Percentiles rank a stretch among this genome's conserved stretches.
Conservation (phyloP, 2,113 vertebrate genomes). For the Machaerirhynchus nigripectus region DNA sequence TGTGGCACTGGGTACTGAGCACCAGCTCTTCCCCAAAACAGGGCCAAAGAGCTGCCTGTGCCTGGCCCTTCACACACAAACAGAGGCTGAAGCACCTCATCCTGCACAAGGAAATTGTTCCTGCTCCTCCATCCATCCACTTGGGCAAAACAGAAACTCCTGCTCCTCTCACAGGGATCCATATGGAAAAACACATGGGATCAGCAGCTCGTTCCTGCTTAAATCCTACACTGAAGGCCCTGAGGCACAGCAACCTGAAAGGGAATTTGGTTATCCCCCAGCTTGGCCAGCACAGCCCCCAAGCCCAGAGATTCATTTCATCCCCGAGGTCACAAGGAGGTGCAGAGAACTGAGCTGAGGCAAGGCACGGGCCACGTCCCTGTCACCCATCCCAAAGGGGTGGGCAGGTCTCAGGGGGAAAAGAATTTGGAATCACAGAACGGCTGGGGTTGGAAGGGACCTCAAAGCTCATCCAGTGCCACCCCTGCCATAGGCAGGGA, state of each 20-base stretch:
- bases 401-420: background rate
- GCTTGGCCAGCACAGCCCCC: background rate
- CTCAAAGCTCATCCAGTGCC: background rate
- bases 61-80: accelerated
- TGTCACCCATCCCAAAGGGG: background rate
- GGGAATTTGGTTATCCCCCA: background rate
- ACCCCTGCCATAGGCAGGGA: background rate
- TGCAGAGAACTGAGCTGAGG: background rate
- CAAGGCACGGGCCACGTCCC: accelerated
- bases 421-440: background rate
- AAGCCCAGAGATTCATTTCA: background rate
- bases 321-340: background rate
- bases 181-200: accelerated
- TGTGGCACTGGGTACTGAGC: background rate
- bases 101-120: background rate
- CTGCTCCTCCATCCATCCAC: background rate
- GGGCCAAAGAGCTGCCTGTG: accelerated
- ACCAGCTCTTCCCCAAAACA: background rate
- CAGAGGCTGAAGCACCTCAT: background rate
- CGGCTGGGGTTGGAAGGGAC: background rate
- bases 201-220: background rate
- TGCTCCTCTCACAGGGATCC: background rate
- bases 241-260: background rate
- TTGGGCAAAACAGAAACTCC: background rate
- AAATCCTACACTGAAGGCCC: background rate